Base-by-base conservation (phyloP, 1,140 invertebrate genomes). In the Mamestra configurata region DNA sequence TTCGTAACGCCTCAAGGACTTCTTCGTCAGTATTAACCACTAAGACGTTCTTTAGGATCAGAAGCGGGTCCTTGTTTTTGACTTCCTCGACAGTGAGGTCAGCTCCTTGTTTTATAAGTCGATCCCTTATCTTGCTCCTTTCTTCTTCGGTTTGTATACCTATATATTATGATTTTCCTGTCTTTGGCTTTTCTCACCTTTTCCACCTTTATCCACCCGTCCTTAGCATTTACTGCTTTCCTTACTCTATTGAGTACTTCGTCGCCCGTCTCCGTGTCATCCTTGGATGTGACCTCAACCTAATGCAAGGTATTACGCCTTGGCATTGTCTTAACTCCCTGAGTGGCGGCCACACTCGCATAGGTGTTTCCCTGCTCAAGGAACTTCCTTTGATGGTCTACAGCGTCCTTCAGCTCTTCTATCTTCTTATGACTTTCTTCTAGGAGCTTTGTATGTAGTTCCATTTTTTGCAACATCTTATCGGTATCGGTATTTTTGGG, bases 61-160 rank as follows among this genome's bases (percentile, higher is more conserved):
- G n/a, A 77, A 84, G 51, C 0, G 82, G 85, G 20, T 86, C 79
- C 10, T 79, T 86, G 22, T 82, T 82, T 24, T 77, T 75, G 1
- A 84, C 76, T 20, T 83, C 79, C 27, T 81, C 81, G 2, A 81
- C 73, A 1, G 46, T 49, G 15, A 83, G 31, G 3, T 68, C 13
- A 0, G 20, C 46, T 7, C 43, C 68, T 46, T 10, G 13, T 13
- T 66, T 77, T 27, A 20, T 31, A 7, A 81, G 11, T 57, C 31
- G 77, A 0, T 82, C 57, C 18, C 79, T 82, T 8, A 80, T 18
- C 59, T 76, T 82, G 5, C 66, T 27, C 15, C 51, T 64, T n/a
- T 82, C 79, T 51, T 66, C 72, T 27, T 10, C 13, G 4, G 43
- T 46, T 11, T 11, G 11, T 11, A 46, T 11, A 11, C 43, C 43